Evolutionary conservation across 2,113 vertebrate species (phyloP).

Genomic region (Muntiacus reevesi): DNA sequence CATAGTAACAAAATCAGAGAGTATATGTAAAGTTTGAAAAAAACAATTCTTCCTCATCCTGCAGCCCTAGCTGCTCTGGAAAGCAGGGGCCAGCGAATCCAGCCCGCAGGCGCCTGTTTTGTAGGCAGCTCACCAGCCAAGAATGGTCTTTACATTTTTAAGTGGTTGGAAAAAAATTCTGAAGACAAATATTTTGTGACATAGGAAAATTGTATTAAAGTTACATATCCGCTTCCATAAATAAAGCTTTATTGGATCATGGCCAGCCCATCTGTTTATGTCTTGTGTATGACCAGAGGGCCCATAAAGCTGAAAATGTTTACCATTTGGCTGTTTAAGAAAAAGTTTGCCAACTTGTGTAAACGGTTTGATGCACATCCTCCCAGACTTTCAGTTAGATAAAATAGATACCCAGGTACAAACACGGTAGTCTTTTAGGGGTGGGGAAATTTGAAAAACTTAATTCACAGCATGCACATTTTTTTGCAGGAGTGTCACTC

Average conservation of each 20-base stretch:
- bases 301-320: accelerated
- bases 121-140: neutral
- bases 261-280: neutral
- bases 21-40: neutral
- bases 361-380: neutral
- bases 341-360: neutral
- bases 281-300: too few relatives aligned
- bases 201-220: neutral
- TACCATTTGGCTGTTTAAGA: neutral
- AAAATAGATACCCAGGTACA: neutral
- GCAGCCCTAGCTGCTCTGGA: neutral
- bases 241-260: neutral
- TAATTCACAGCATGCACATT: neutral
- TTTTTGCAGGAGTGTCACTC: neutral
- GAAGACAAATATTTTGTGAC: neutral
- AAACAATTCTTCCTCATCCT: neutral
- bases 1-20: neutral
- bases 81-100: neutral
- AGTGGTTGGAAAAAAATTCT: neutral
- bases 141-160: neutral
- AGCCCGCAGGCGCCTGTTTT: neutral
- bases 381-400: neutral
- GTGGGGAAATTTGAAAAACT: neutral
- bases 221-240: too few relatives aligned
- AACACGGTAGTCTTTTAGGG: accelerated